Conservation (phyloP, 2,797 vertebrate species). For the Phataginus tetradactyla region DNA sequence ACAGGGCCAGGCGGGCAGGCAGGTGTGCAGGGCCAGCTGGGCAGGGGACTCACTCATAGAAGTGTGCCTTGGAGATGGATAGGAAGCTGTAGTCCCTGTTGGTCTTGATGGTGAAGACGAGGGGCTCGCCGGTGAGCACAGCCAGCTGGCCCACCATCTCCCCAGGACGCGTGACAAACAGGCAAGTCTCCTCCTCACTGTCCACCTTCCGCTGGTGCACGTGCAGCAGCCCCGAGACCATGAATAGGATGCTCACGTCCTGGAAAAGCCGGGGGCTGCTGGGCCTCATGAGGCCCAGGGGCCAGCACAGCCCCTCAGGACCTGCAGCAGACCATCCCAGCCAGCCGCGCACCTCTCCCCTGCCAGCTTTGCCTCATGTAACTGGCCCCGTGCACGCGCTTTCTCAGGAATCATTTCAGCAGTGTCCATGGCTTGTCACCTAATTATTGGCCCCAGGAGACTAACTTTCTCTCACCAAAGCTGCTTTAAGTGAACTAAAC, state of each 20-base stretch:
- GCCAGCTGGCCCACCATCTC: conserved; percentile 97
- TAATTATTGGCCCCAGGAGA: neutral
- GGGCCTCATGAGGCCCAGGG: too few species aligned
- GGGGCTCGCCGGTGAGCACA: conserved; percentile 95
- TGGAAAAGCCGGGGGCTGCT: too few species aligned
- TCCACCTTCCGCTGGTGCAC: conserved; percentile 97
- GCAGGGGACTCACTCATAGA: conserved; percentile 92
- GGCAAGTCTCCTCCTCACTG: conserved; percentile 92
- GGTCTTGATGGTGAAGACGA: conserved; percentile 95
- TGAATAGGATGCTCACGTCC: conserved; percentile 94
- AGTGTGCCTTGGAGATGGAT: conserved; percentile 95
- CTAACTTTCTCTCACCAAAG: neutral
- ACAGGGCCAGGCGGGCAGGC: neutral
- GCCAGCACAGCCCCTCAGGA: too few species aligned
- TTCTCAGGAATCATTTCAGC: neutral
- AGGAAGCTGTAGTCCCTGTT: conserved; percentile 95
- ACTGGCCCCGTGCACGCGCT: neutral
- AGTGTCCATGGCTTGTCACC: neutral
- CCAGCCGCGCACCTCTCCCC: neutral
- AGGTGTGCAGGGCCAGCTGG: neutral
- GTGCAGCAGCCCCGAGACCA: conserved; percentile 94
- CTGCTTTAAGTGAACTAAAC: neutral
- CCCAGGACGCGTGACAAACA: conserved; percentile 95
- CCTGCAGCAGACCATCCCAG: too few species aligned
- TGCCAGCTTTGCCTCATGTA: neutral